phyloP scores from a whole-genome alignment of 2,113 vertebrate species.

The Macroglossus sobrinus region DNA sequence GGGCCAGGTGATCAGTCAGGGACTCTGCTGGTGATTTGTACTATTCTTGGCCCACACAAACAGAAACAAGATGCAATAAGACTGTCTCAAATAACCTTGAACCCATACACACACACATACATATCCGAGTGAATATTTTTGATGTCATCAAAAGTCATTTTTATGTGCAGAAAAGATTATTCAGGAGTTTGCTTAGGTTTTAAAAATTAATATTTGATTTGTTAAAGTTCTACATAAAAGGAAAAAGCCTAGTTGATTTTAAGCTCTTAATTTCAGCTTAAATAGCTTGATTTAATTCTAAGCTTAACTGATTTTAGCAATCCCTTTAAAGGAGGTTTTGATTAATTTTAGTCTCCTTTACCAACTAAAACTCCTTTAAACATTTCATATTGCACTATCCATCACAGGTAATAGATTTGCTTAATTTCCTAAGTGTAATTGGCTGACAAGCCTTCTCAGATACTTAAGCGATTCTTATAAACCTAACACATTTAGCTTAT shows the following conservation, averaged over 20 bases:
- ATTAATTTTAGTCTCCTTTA: constrained; percentile 38
- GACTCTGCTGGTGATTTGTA: background rate
- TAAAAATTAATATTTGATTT: background rate
- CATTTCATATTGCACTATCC: background rate
- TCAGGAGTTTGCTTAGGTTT: constrained; percentile 10
- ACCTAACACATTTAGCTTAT: background rate
- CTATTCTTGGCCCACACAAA: background rate
- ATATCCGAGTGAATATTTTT: background rate
- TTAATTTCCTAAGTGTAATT: background rate
- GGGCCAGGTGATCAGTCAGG: rapidly evolving
- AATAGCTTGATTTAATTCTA: constrained; percentile 35
- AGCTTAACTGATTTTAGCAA: background rate
- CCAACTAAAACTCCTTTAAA: background rate
- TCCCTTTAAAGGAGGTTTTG: background rate
- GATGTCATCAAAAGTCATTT: background rate
- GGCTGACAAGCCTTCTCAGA: constrained; percentile 4
- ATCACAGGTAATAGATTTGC: background rate
- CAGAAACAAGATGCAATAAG: background rate
- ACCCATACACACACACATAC: no score
- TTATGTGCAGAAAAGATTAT: background rate
- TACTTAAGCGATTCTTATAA: constrained; percentile 8
- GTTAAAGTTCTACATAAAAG: background rate
- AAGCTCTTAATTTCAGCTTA: constrained; percentile 23
- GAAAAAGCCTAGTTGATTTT: background rate
- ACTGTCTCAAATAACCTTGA: background rate